These are phyloP conservation scores for Pterostichus niger DNA, from an alignment of 2,888 invertebrate species.

Conservation along the genomic window DNA sequence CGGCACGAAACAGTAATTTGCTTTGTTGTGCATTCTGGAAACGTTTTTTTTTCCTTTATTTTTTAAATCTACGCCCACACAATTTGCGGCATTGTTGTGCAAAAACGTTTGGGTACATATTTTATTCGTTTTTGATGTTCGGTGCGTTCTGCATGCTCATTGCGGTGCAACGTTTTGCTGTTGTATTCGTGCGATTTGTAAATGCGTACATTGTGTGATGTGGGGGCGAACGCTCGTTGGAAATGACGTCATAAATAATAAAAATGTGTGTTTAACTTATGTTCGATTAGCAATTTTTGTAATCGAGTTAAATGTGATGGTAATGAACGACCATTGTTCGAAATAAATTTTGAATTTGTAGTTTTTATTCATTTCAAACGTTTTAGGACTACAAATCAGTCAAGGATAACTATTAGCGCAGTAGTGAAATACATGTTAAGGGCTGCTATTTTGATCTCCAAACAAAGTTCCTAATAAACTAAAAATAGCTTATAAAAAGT, in stretches of 20 bases:
- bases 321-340: not conserved
- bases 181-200: slow-evolving; percentile 37
- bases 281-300: slow-evolving; percentile 21
- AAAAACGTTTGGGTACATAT: slow-evolving; percentile 62
- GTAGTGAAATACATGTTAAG: too few species aligned
- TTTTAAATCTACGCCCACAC: slow-evolving; percentile 71
- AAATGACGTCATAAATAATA: slow-evolving; percentile 32
- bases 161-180: slow-evolving; percentile 50
- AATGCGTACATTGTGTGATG: slow-evolving; percentile 31
- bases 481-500: too few species aligned
- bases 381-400: too few species aligned
- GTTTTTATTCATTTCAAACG: not conserved
- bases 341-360: not conserved
- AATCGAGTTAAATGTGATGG: not conserved
- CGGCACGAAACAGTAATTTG: slow-evolving; percentile 71
- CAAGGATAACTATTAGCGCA: too few species aligned
- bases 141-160: slow-evolving; percentile 58
- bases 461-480: too few species aligned
- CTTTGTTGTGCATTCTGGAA: slow-evolving; percentile 72
- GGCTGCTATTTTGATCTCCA: too few species aligned
- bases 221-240: not conserved
- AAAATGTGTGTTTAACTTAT: slow-evolving; percentile 39
- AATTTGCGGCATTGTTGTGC: slow-evolving; percentile 69
- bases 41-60: slow-evolving; percentile 68
- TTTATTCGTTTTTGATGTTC: slow-evolving; percentile 62